These are phyloP conservation scores for Leptopterna dolabrata DNA, from an alignment of 2,888 invertebrate species.

Conservation along the genomic window DNA sequence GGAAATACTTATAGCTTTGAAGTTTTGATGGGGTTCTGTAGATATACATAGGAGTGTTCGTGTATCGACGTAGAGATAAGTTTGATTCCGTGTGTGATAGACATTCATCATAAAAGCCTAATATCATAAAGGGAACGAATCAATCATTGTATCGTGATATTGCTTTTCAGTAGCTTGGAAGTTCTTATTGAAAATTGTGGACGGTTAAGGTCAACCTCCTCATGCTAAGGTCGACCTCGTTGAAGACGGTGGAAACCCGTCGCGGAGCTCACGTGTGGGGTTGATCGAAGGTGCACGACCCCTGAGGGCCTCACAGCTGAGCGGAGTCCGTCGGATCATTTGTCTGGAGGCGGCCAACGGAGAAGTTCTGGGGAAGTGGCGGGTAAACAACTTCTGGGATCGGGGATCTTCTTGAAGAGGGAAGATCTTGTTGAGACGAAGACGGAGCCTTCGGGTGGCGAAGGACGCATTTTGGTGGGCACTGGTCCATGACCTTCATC, in stretches of 20 bases:
- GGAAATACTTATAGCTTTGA: too few relatives aligned
- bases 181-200: not conserved
- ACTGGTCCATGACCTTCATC: not conserved
- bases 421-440: not conserved
- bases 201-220: not conserved
- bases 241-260: not conserved
- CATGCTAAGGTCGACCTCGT: not conserved
- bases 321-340: not conserved
- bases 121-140: not conserved
- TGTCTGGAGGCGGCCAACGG: not conserved
- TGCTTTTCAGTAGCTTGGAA: not conserved
- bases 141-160: not conserved
- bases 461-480: not conserved
- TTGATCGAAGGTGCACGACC: slow-evolving; percentile 38
- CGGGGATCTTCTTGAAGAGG: not conserved
- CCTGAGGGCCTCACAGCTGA: not conserved
- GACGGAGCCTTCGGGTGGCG: not conserved
- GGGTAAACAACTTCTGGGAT: too few relatives aligned
- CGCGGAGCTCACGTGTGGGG: slow-evolving; percentile 2
- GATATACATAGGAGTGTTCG: too few relatives aligned
- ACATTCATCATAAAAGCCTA: not conserved
- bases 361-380: not conserved
- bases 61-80: too few relatives aligned
- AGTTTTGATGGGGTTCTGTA: too few relatives aligned
- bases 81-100: not conserved